Evolutionary conservation across 2,113 vertebrate genomes (phyloP), one percentile per base, ranked within the genome.

Genomic region (Nothobranchius furzeri): DNA sequence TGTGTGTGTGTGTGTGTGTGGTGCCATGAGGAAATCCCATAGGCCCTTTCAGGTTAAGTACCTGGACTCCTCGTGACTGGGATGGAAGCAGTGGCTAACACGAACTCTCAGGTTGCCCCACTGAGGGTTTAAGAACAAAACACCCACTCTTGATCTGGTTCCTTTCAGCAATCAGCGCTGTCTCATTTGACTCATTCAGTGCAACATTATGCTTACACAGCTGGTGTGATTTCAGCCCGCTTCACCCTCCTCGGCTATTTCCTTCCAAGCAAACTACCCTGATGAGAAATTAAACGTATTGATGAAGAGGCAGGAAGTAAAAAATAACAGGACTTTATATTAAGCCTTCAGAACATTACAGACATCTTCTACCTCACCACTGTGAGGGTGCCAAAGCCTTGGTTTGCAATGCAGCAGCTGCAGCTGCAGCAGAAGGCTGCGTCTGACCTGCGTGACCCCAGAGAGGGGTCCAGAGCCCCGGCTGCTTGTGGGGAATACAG

Each of bases 151-250:
- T 55, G 9, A 47, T 73, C 73, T 47, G 48, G 62, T 70, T 84
- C 69, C 78, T 82, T 81, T 76, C 80, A 78, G 87, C 80, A 84
- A 87, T 90, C 78, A 90, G 65, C 12, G 17, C 73, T 64, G 87
- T 86, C 88, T 89, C 84, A 12, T 90, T 87, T 88, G 85, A 84
- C 82, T 81, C 88, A 90, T 90, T 89, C 76, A 73, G 73, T 76
- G 71, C 57, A 87, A 85, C 81, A 87, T 89, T 88, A 81, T 87
- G 85, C 88, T 90, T 81, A 85, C 73, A 60, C 81, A 87, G 82
- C 87, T 84, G 76, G 30, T 77, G 68, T 75, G 72, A 84, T 79
- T 84, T 78, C 77, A 68, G 70, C 65, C 60, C 52, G 67, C 70
- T 79, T 78, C 65, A 57, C 74, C 59, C 75, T 76, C 63, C 63